Conservation (phyloP, 2,888 invertebrate genomes). For the Troides helena region DNA sequence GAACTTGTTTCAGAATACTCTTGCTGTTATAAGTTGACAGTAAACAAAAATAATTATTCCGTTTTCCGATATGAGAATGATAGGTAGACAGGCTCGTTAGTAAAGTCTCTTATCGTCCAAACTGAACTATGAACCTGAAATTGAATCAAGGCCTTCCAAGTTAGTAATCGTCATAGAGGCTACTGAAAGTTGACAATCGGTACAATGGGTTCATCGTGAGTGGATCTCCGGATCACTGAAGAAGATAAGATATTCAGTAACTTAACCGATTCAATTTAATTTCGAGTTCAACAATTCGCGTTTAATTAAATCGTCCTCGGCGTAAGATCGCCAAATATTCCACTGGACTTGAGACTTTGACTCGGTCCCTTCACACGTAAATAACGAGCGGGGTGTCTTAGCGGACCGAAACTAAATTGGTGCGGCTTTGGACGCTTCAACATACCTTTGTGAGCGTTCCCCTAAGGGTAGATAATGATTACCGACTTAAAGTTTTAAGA, state of each 20-base stretch:
- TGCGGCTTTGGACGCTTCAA: slow-evolving; percentile 13
- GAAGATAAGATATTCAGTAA: slow-evolving; percentile 5
- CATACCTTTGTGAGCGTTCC: slow-evolving; percentile 21
- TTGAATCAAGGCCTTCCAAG: no score
- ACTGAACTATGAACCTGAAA: no score
- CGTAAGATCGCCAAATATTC: slow-evolving; percentile 29
- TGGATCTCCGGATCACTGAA: slow-evolving; percentile 18
- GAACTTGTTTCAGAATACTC: no score
- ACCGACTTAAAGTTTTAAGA: slow-evolving; percentile 21
- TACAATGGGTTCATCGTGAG: slow-evolving; percentile 6
- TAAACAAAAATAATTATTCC: no score
- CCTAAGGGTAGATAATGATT: slow-evolving; percentile 23
- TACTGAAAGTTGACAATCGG: no score
- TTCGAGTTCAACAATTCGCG: slow-evolving; percentile 26
- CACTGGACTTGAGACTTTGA: slow-evolving; percentile 37
- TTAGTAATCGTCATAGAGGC: no score
- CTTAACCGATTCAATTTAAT: slow-evolving; percentile 28
- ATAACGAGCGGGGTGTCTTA: slow-evolving; percentile 36
- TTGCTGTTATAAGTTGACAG: no score
- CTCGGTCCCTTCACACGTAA: slow-evolving; percentile 37
- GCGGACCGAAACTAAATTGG: slow-evolving; percentile 41
- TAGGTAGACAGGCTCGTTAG: no score
- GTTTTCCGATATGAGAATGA: no score
- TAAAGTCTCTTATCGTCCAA: no score
- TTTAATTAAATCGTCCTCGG: slow-evolving; percentile 25